Evolutionary conservation across 2,797 vertebrate species (phyloP).

Genomic region (Decapterus maruadsi): DNA sequence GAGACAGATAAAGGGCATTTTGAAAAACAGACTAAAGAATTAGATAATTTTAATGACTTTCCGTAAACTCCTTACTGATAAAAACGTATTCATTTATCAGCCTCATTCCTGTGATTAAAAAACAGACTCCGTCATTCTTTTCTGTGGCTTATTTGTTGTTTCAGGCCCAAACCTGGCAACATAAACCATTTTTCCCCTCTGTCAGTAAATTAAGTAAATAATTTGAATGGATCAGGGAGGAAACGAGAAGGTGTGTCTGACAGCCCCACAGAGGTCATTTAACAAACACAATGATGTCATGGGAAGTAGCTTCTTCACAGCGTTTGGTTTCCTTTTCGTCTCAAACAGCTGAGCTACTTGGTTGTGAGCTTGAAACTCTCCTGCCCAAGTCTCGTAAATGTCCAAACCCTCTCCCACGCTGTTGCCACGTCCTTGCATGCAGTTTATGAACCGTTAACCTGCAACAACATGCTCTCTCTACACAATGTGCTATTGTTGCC

Average conservation of each 20-base stretch:
- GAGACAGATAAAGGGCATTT: no score
- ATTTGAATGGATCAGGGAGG: slow-evolving; percentile 56
- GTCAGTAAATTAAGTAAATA: slow-evolving; percentile 35
- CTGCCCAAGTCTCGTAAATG: slow-evolving; percentile 25
- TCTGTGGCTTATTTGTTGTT: not conserved
- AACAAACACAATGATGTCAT: slow-evolving; percentile 82
- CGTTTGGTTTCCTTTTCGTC: slow-evolving; percentile 70
- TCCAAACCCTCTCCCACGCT: not conserved
- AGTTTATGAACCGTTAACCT: not conserved
- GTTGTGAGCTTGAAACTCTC: slow-evolving; percentile 26
- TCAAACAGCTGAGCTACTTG: slow-evolving; percentile 59
- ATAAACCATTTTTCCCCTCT: slow-evolving; percentile 8
- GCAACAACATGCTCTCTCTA: no score
- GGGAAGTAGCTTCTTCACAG: slow-evolving; percentile 78
- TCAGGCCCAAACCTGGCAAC: slow-evolving; percentile 55
- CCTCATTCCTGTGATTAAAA: not conserved
- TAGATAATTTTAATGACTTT: not conserved
- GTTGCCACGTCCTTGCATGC: not conserved
- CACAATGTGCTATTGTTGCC: not conserved
- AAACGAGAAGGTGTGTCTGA: slow-evolving; percentile 82
- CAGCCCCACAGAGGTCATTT: slow-evolving; percentile 75
- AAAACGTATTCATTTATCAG: not conserved
- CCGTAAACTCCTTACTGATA: not conserved
- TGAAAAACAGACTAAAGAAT: no score
- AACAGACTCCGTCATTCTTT: not conserved